Evolutionary conservation across 1,140 invertebrate genomes (phyloP), one percentile per base, ranked within the genome.

Genomic region (Oncopodura yosiiana): DNA sequence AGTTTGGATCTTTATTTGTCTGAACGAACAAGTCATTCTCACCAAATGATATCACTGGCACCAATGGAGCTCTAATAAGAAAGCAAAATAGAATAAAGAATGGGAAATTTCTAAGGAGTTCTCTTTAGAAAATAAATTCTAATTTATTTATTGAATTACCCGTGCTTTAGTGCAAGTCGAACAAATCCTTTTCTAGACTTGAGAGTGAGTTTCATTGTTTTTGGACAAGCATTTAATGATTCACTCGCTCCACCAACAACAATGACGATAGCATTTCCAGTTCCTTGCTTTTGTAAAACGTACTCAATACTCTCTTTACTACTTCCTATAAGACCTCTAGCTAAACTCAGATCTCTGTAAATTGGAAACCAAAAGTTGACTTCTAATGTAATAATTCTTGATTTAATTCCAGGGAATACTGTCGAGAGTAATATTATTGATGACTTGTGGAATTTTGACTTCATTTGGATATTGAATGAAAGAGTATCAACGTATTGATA

Each of bases 31-130:
- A 66, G 64, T 94, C 87, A 14, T 85, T 87, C 70, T 96, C 92
- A 1, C 90, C 90, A 70, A 95, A 96, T 0, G 86, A 85, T 66
- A 91, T 81, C 1, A 88, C 82, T 21, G 89, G 93, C 2, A 93
- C 90, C 53, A 94, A 69, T 0, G 82, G 72, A 3, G 82, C 77
- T 18, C 84, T 88, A n/a, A n/a, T n/a, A n/a, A n/a, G n/a, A 70
- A 21, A 73, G 69, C 39, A 61, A 41, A 56, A 45, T 39, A 59
- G 65, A 34, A 66, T 23, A 55, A n/a, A n/a, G 19, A 3, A 42
- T 61, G 48, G n/a, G n/a, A n/a, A n/a, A n/a, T n/a, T 12, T 14
- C 4, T n/a, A 49, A 14, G 32, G 23, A 12, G 48, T 29, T 3
- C 16, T 30, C 12, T 30, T 34, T 24, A 14, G 18, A 18, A 23